A percentile compares a stretch with the other conserved stretches of the same genome.
Conservation (phyloP, 2,113 vertebrate species). For the Hydrochoerus hydrochaeris region DNA sequence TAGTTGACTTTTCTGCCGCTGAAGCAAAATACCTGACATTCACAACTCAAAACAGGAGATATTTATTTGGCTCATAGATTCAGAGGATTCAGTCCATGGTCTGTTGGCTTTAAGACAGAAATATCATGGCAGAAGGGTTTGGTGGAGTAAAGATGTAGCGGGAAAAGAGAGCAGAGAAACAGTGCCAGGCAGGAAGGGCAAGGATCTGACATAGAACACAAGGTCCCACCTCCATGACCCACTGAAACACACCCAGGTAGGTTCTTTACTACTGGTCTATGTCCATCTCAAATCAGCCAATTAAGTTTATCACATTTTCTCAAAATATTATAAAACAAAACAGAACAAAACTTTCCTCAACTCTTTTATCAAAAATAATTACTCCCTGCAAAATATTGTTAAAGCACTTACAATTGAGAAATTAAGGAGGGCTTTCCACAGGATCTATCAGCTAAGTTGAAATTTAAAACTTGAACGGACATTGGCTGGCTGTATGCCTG, state of each 20-base stretch:
- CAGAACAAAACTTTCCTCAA: not conserved
- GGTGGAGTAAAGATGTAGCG: not conserved
- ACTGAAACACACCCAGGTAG: not conserved
- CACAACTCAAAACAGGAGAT: not conserved
- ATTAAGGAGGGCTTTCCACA: not conserved
- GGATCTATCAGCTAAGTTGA: not conserved
- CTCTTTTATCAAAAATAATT: conserved; percentile 4
- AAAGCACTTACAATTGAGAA: conserved; percentile 15
- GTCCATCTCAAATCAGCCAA: not conserved
- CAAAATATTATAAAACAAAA: not conserved
- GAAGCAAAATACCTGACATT: not conserved
- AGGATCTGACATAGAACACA: not conserved
- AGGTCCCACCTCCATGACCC: not conserved
- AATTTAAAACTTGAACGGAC: not conserved
- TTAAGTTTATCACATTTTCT: not conserved
- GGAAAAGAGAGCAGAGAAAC: not conserved
- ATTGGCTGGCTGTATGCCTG: not conserved
- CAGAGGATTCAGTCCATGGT: not conserved
- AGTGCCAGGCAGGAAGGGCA: not conserved
- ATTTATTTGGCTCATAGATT: not conserved
- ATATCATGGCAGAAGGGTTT: not conserved
- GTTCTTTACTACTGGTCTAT: no score
- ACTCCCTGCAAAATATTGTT: not conserved
- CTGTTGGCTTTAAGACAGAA: not conserved
- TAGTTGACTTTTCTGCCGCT: not conserved